Percentiles rank a stretch among this genome's conserved stretches.
Conservation (phyloP, 2,113 vertebrate species). For the Datnioides undecimradiatus region DNA sequence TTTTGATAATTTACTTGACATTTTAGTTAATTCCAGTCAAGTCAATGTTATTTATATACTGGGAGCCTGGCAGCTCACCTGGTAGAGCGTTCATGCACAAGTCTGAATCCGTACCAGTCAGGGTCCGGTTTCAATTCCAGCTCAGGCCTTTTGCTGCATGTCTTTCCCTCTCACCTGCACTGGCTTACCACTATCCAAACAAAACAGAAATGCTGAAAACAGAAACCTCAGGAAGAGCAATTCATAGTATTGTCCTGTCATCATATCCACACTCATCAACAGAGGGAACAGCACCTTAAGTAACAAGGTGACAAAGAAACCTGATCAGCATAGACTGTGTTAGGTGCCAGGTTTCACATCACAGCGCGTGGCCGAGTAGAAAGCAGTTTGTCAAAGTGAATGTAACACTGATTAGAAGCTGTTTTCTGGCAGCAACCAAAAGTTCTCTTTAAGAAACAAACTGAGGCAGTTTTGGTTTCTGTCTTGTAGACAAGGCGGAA, state of each 20-base stretch:
- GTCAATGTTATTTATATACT: background rate
- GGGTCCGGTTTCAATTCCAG: too few species aligned
- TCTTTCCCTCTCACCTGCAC: too few species aligned
- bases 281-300: conserved; percentile 50
- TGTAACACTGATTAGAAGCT: background rate
- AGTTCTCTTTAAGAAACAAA: conserved; percentile 17
- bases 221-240: too few species aligned
- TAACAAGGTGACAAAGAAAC: conserved; percentile 53
- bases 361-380: background rate
- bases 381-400: conserved; percentile 23
- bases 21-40: background rate
- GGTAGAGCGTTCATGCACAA: too few species aligned
- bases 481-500: conserved; percentile 35
- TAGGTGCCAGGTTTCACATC: background rate
- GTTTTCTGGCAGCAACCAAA: conserved; percentile 10
- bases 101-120: too few species aligned
- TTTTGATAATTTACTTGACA: background rate
- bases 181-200: too few species aligned
- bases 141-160: too few species aligned
- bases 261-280: conserved; percentile 86
- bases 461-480: conserved; percentile 21
- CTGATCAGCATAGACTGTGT: too few species aligned
- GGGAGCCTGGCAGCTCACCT: too few species aligned
- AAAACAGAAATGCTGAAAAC: too few species aligned
- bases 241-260: too few species aligned